phyloP scores from a whole-genome alignment of 2,797 vertebrate genomes.

The Tenualosa ilisha region DNA sequence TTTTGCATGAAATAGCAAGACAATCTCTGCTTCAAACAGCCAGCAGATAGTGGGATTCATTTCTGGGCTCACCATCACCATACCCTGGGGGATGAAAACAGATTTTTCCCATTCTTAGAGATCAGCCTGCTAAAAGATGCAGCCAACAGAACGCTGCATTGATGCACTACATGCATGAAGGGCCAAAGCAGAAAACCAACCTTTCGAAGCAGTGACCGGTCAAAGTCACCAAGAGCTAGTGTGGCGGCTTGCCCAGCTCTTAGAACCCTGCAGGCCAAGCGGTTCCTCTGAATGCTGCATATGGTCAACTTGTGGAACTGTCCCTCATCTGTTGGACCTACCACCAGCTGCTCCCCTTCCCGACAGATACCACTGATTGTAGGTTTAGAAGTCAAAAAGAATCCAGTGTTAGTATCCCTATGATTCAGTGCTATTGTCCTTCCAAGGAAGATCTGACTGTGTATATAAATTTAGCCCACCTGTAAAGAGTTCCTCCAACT shows the following conservation, averaged over 20 bases:
- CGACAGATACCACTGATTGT: slow-evolving; percentile 90
- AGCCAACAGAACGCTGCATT: too few relatives aligned
- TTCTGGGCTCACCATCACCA: slow-evolving; percentile 99
- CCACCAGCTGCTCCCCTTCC: slow-evolving; percentile 92
- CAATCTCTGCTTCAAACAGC: slow-evolving; percentile 94
- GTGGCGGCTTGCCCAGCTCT: slow-evolving; percentile 95
- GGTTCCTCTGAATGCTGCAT: slow-evolving; percentile 96
- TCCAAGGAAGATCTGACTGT: not conserved
- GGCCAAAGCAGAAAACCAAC: slow-evolving; percentile 60
- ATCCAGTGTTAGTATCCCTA: not conserved
- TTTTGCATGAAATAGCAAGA: slow-evolving; percentile 94
- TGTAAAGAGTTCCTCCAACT: slow-evolving; percentile 95
- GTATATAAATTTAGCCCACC: slow-evolving; percentile 67
- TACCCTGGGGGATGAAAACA: slow-evolving; percentile 77
- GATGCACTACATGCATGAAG: not conserved
- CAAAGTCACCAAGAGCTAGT: slow-evolving; percentile 88
- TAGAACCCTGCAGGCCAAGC: slow-evolving; percentile 91
- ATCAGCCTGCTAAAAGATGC: too few relatives aligned
- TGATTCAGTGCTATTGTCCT: not conserved
- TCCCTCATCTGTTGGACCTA: slow-evolving; percentile 90
- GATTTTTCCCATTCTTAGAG: not conserved
- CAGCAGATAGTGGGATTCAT: slow-evolving; percentile 98
- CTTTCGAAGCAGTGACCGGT: slow-evolving; percentile 93
- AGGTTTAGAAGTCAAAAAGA: not conserved
- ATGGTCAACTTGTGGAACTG: slow-evolving; percentile 88